Conservation (phyloP, 2,888 invertebrate species). For the Dryadula phaetusa region DNA sequence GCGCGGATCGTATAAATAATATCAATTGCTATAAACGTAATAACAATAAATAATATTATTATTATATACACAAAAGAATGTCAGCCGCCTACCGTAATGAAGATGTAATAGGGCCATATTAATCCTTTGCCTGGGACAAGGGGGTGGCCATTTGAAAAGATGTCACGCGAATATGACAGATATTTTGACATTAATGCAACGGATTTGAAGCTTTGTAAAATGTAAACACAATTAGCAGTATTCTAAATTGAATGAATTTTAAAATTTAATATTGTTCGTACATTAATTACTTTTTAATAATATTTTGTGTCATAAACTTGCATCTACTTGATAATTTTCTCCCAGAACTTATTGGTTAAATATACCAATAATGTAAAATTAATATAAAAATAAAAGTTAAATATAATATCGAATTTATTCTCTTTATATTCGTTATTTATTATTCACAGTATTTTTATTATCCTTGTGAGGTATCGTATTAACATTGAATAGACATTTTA, state of each 20-base stretch:
- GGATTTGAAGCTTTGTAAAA: slow-evolving; percentile 54
- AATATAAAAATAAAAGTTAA: background rate
- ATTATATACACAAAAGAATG: slow-evolving; percentile 64
- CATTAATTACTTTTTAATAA: slow-evolving; percentile 49
- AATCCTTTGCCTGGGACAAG: slow-evolving; percentile 72
- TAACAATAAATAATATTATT: slow-evolving; percentile 72
- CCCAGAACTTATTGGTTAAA: no score
- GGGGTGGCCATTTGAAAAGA: slow-evolving; percentile 79
- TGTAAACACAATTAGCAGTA: slow-evolving; percentile 46
- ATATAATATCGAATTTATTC: background rate
- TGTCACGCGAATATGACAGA: slow-evolving; percentile 82
- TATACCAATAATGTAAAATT: no score
- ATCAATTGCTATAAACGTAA: slow-evolving; percentile 73
- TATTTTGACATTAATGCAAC: slow-evolving; percentile 84
- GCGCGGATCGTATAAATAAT: slow-evolving; percentile 72
- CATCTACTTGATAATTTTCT: background rate
- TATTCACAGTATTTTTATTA: slow-evolving; percentile 21
- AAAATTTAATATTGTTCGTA: background rate
- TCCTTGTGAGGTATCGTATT: slow-evolving; percentile 18
- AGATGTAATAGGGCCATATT: slow-evolving; percentile 81
- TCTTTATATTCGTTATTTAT: background rate
- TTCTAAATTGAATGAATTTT: slow-evolving; percentile 28
- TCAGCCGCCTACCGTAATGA: slow-evolving; percentile 83
- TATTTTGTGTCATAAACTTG: background rate
- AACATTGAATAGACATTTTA: slow-evolving; percentile 29